Conservation (phyloP, 2,888 invertebrate genomes). For the Spisula solida region DNA sequence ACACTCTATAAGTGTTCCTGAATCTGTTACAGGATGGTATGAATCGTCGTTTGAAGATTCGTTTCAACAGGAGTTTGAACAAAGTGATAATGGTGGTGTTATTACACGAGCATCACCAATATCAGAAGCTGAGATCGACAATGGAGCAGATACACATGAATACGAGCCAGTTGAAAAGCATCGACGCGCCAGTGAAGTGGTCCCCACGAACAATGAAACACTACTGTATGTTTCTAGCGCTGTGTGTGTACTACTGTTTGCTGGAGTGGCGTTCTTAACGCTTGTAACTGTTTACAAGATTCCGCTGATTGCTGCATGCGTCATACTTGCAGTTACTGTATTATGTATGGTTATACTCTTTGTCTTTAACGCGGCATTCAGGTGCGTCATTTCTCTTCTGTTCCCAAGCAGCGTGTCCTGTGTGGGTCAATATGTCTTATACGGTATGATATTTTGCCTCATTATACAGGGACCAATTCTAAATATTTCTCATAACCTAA, state of each 20-base stretch:
- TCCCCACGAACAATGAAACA: background rate
- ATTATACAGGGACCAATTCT: slow-evolving; percentile 67
- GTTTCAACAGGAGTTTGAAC: background rate
- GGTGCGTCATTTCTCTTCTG: slow-evolving; percentile 70
- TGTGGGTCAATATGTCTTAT: slow-evolving; percentile 65
- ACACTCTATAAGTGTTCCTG: slow-evolving; percentile 62
- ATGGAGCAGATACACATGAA: background rate
- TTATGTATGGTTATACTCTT: slow-evolving; percentile 58
- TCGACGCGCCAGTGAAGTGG: background rate
- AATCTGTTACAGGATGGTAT: slow-evolving; percentile 57
- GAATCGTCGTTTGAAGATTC: slow-evolving; percentile 66
- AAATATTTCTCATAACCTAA: slow-evolving; percentile 70
- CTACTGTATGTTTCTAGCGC: background rate
- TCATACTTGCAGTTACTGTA: slow-evolving; percentile 55
- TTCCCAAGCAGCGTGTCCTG: slow-evolving; percentile 72
- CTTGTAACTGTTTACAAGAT: slow-evolving; percentile 53
- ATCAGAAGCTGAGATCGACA: background rate
- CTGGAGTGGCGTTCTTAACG: background rate
- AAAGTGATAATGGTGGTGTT: background rate
- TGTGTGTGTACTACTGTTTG: background rate
- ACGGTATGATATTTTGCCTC: slow-evolving; percentile 70
- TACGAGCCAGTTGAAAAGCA: slow-evolving; percentile 36
- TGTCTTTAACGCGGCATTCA: slow-evolving; percentile 57
- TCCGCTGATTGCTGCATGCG: slow-evolving; percentile 59
- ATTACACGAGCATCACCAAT: background rate